Base-by-base conservation (phyloP, 2,113 vertebrate genomes). In the Cranoglanis bouderius region DNA sequence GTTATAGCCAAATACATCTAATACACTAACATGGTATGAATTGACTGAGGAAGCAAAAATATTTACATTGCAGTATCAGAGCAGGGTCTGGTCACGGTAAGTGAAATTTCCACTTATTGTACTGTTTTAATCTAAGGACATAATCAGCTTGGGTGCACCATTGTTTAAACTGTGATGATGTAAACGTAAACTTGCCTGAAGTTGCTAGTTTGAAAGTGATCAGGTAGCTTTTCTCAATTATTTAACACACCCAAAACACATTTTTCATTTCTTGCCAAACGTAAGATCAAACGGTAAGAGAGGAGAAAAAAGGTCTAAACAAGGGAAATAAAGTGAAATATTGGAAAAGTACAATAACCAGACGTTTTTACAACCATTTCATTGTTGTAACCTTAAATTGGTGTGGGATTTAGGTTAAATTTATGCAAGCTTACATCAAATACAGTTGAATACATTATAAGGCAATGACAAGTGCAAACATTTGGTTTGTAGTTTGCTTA, bases 71-170 rank as follows among this genome's bases (percentile, higher is more conserved):
- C 89, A 55, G 86, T 91, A 92, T 95, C 90, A 13, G 90, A 89
- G 89, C 89, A 40, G 40, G 92, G 88, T 85, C 13, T 84, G 86
- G 92, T 61, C 90, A 84, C 32, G 80, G 88, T 88, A 2, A 19
- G 88, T 40, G 74, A 93, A 85, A 92, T 94, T 96, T 96, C 95
- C 95, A 95, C 91, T 95, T 94, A 96, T 96, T 96, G 95, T 96
- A 78, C 85, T 82, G 85, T 82, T 89, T 63, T 90, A 84, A 92
- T 95, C 93, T 85, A 93, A 95, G 87, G 95, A 95, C 94, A 94
- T 91, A 91, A 94, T 95, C 93, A 94, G 92, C 82, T 26, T 91
- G 87, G 89, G 90, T 91, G 94, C 90, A 88, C 92, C 90, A 93
- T 93, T 95, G 94, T 94, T 94, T 91, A 87, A 90, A 35, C 87